A percentile compares a stretch with the other conserved stretches of the same genome.
Evolutionary conservation across 2,797 vertebrate species (phyloP).

Genomic region (Acanthis flammea): DNA sequence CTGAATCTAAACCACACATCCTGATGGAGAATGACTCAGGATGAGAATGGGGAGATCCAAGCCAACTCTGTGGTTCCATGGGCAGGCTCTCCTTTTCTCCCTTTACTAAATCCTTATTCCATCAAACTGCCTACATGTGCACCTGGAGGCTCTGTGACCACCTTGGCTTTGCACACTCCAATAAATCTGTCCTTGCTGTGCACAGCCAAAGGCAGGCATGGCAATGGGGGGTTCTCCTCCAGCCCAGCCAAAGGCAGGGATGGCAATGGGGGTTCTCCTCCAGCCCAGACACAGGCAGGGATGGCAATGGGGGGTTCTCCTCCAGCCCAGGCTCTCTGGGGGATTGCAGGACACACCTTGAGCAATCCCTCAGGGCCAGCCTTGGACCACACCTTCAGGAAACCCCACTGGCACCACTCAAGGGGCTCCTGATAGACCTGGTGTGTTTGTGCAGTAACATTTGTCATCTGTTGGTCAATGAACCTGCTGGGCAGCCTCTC

Average conservation of each 20-base stretch:
- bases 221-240: neutral
- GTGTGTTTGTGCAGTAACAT: neutral
- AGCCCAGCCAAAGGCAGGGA: neutral
- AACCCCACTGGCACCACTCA: neutral
- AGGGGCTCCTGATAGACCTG: neutral
- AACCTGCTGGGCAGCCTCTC: neutral
- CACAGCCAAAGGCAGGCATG: neutral
- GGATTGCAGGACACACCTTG: neutral
- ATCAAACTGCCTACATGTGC: neutral
- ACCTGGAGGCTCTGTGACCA: neutral
- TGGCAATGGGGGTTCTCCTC: too few relatives aligned
- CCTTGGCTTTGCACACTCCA: neutral
- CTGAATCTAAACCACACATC: neutral
- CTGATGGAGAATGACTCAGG: neutral
- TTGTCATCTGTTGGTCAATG: neutral
- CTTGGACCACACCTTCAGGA: neutral
- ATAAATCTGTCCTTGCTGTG: fast-evolving
- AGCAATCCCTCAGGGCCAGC: neutral
- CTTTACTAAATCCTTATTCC: neutral
- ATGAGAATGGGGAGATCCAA: neutral
- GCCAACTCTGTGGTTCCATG: neutral
- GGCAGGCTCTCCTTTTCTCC: neutral
- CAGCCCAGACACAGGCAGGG: too few relatives aligned
- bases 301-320: neutral
- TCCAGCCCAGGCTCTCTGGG: neutral